phyloP scores from a whole-genome alignment of 2,888 invertebrate genomes.

The Tolmerus cingulatus region DNA sequence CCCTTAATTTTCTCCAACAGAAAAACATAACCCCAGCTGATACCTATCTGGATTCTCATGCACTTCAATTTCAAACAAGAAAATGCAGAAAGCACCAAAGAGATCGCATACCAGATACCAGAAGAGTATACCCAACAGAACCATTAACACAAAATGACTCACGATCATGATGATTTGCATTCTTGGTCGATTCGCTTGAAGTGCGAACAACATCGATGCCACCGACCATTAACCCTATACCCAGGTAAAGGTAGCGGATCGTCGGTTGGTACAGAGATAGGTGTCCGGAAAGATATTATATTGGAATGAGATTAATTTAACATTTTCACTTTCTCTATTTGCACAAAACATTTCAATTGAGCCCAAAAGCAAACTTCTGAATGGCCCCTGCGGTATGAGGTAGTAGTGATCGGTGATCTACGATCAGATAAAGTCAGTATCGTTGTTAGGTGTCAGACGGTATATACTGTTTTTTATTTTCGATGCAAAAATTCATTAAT shows the following conservation, averaged over 20 bases:
- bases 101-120: background rate
- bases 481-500: background rate
- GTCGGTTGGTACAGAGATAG: background rate
- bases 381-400: background rate
- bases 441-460: background rate
- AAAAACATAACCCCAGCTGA: background rate
- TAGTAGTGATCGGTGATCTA: background rate
- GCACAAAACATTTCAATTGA: background rate
- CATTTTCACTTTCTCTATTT: background rate
- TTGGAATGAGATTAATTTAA: background rate
- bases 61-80: background rate
- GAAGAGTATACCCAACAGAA: background rate
- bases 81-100: background rate
- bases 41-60: background rate
- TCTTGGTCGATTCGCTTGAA: background rate
- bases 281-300: background rate
- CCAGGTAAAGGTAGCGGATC: background rate
- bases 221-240: background rate
- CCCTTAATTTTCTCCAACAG: background rate
- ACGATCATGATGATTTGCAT: constrained; percentile 13
- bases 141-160: background rate
- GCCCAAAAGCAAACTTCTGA: background rate
- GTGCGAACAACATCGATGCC: background rate
- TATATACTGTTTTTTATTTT: background rate
- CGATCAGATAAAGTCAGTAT: background rate